Evolutionary conservation across 1,140 invertebrate species (phyloP).

Genomic region (Drosophila oshimai): DNA sequence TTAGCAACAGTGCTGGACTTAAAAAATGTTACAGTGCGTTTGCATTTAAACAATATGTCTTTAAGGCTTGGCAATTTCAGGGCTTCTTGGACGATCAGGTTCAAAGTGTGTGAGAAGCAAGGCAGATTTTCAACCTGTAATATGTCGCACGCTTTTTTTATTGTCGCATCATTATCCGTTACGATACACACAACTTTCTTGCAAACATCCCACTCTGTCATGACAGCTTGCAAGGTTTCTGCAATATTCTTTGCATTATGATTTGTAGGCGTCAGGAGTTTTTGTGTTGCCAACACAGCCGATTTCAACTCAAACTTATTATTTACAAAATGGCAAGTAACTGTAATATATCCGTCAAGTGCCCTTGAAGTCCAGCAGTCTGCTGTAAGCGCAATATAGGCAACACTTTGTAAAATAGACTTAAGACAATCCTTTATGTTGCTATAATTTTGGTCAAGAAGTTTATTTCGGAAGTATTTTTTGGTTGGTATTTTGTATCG

Average conservation of each 20-base stretch:
- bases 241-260: conserved; percentile 6
- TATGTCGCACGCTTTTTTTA: background rate
- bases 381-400: too few relatives aligned
- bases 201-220: conserved; percentile 4
- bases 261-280: conserved; percentile 1
- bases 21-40: conserved; percentile 11
- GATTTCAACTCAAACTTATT: background rate
- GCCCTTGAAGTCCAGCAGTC: too few relatives aligned
- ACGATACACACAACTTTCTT: conserved; percentile 13
- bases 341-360: too few relatives aligned
- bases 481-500: too few relatives aligned
- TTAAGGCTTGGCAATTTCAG: conserved; percentile 4
- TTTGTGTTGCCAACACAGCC: too few relatives aligned
- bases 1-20: conserved; percentile 9
- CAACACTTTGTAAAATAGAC: too few relatives aligned
- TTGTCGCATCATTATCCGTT: conserved; percentile 10
- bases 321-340: background rate
- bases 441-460: too few relatives aligned
- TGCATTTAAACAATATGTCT: conserved; percentile 6
- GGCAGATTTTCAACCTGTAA: background rate
- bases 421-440: too few relatives aligned
- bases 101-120: background rate
- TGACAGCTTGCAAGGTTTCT: background rate
- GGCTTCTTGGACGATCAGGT: background rate
- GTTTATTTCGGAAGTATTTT: too few relatives aligned